Evolutionary conservation across 2,113 vertebrate genomes (phyloP).

Genomic region (Campylomormyrus numenius): DNA sequence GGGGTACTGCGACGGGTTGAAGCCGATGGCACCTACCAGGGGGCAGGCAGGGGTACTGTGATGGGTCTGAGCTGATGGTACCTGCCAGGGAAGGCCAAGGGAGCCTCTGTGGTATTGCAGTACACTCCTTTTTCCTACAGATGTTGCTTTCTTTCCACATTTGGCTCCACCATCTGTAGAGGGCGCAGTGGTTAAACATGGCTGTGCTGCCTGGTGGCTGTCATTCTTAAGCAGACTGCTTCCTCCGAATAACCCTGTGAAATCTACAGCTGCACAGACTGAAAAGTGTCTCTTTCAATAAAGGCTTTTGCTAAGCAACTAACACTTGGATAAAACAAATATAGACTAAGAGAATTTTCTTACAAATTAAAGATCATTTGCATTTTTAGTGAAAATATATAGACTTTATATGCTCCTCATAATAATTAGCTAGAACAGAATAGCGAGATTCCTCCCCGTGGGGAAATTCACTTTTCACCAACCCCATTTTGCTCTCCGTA

Average conservation of each 20-base stretch:
- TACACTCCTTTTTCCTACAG: neutral
- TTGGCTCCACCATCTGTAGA: neutral
- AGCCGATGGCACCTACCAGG: neutral
- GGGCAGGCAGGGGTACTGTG: neutral
- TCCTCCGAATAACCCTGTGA: neutral
- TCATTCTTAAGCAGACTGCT: neutral
- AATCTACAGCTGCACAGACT: neutral
- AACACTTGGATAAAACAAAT: neutral
- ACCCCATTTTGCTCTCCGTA: neutral
- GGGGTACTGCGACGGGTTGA: neutral
- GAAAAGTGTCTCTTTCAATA: neutral
- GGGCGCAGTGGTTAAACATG: neutral
- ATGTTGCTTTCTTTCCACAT: neutral
- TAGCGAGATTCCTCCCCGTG: neutral
- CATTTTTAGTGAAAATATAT: neutral
- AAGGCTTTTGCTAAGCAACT: neutral
- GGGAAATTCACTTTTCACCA: neutral
- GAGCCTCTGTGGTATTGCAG: neutral
- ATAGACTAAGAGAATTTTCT: neutral
- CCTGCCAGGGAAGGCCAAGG: neutral
- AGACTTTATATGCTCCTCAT: neutral
- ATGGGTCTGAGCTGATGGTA: neutral
- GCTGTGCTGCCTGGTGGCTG: neutral
- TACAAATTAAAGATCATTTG: neutral
- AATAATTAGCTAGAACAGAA: neutral